phyloP scores from a whole-genome alignment of 2,797 vertebrate genomes.

The Moxostoma hubbsi region DNA sequence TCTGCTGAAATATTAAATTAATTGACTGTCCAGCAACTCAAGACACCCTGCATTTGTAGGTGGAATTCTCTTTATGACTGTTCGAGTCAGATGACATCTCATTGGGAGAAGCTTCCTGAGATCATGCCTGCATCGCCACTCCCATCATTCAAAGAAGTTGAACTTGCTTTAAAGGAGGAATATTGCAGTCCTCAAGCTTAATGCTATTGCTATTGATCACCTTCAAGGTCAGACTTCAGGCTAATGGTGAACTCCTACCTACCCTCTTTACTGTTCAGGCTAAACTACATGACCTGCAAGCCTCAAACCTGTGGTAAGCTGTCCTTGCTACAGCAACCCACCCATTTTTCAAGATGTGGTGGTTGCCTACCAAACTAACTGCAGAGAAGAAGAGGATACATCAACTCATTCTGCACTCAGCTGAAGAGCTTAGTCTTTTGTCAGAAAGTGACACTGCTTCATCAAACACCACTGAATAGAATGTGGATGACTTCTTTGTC shows the following conservation, averaged over 20 bases:
- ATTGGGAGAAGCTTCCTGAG: conserved; percentile 10
- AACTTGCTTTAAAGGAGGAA: conserved; percentile 9
- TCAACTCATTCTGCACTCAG: conserved; percentile 31
- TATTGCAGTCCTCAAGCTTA: conserved; percentile 32
- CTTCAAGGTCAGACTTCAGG: conserved; percentile 24
- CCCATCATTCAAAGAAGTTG: conserved; percentile 5
- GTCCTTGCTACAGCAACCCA: conserved; percentile 24
- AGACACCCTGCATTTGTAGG: neutral
- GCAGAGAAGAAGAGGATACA: conserved; percentile 23
- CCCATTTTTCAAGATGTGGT: conserved; percentile 37
- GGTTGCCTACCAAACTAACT: conserved; percentile 24
- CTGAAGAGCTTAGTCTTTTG: conserved; percentile 28
- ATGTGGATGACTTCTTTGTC: too few species aligned
- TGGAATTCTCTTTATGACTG: conserved; percentile 31
- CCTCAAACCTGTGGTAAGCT: neutral
- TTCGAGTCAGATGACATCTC: conserved; percentile 14
- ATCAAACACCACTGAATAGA: too few species aligned
- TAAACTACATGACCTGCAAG: conserved; percentile 23
- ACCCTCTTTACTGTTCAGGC: conserved; percentile 21
- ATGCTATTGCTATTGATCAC: conserved; percentile 32
- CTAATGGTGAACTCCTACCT: conserved; percentile 32
- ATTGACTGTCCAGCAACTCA: neutral
- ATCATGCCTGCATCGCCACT: neutral
- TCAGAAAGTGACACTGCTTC: neutral
- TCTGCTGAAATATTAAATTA: neutral